Conservation (phyloP, 2,797 vertebrate species). For the Thalassophryne amazonica region DNA sequence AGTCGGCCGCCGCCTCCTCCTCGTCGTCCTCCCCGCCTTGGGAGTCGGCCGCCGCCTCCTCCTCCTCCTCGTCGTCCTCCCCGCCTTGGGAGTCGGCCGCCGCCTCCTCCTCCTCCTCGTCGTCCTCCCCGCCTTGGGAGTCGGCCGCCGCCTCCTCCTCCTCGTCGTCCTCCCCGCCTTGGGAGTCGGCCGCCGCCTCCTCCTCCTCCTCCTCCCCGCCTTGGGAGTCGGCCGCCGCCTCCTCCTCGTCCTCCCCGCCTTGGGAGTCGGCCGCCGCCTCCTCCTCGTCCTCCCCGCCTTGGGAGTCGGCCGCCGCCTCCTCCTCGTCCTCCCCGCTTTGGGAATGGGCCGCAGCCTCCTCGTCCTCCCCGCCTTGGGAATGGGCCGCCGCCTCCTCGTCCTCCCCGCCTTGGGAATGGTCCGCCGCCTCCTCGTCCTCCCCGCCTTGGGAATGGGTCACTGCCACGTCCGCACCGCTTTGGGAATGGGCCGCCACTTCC, state of each 20-base stretch:
- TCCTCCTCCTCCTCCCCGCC: background rate
- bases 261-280: background rate
- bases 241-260: background rate
- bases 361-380: background rate
- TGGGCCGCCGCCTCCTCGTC: too few species aligned
- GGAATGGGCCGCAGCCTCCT: background rate
- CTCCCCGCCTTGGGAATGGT: background rate
- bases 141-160: constrained; percentile 12
- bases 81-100: background rate
- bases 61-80: background rate
- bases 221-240: background rate
- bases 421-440: background rate
- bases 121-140: constrained; percentile 25
- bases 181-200: background rate
- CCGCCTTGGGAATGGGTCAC: too few species aligned
- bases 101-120: background rate
- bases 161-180: too few species aligned
- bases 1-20: background rate
- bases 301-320: constrained; percentile 6
- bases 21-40: background rate
- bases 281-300: constrained; percentile 20
- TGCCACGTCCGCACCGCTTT: too few species aligned
- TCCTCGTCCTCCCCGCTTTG: constrained; percentile 20
- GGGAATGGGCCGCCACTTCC: background rate
- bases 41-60: background rate